Evolutionary conservation across 1,140 invertebrate species (phyloP).

Genomic region (Drosophila navojoa): DNA sequence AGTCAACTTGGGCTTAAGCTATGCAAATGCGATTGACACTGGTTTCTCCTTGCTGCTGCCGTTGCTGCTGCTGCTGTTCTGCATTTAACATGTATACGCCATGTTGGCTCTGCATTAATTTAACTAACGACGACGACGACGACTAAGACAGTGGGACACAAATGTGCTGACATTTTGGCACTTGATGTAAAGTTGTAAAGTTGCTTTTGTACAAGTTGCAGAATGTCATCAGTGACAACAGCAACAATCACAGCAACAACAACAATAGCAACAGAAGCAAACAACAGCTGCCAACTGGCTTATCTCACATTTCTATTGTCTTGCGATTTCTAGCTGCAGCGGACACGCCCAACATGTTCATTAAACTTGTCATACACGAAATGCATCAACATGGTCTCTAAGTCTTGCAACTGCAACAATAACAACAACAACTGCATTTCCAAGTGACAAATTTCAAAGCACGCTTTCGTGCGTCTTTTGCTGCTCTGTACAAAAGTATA

Average conservation of each 20-base stretch:
- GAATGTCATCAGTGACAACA: conserved; percentile 45
- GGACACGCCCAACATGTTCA: conserved; percentile 62
- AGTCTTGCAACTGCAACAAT: conserved; percentile 8
- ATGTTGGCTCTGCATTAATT: conserved; percentile 73
- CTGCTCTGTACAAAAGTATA: conserved; percentile 13
- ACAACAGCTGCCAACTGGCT: conserved; percentile 14
- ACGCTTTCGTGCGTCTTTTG: conserved; percentile 48
- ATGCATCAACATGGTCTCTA: conserved; percentile 58
- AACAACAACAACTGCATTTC: conserved; percentile 9
- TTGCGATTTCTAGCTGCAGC: conserved; percentile 7
- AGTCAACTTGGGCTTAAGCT: conserved; percentile 27
- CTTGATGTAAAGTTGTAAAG: conserved; percentile 62
- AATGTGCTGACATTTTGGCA: conserved; percentile 76
- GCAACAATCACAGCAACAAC: conserved; percentile 17
- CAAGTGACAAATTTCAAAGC: conserved; percentile 58
- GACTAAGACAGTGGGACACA: conserved; percentile 55
- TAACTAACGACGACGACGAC: conserved; percentile 45
- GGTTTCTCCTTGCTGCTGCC: conserved; percentile 24
- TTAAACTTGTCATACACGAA: conserved; percentile 68
- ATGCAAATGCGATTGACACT: conserved; percentile 37
- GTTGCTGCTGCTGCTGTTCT: conserved; percentile 48
- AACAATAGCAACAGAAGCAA: neutral
- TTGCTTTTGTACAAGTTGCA: conserved; percentile 47
- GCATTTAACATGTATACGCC: conserved; percentile 75
- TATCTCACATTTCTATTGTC: conserved; percentile 33